A percentile compares a stretch with the other conserved stretches of the same genome.
phyloP scores from a whole-genome alignment of 2,113 vertebrate species.

The Psilopogon haemacephalus region DNA sequence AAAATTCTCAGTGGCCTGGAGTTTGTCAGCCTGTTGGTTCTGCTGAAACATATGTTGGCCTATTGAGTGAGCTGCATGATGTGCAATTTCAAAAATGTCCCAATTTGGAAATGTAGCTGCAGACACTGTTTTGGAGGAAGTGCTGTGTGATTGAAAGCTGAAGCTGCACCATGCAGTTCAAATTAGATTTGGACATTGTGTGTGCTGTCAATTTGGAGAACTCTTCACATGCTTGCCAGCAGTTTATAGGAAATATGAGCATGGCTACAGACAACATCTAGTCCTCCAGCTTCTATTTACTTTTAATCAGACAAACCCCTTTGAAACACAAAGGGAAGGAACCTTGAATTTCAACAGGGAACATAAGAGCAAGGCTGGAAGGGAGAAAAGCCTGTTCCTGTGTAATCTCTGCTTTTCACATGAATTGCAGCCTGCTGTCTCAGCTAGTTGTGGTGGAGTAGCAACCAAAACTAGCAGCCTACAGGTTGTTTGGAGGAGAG shows the following conservation, averaged over 20 bases:
- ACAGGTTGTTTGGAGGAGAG: conserved; percentile 11
- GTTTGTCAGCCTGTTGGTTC: conserved; percentile 60
- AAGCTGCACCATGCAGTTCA: conserved; percentile 45
- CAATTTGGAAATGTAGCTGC: conserved; percentile 52
- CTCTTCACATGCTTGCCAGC: conserved; percentile 30
- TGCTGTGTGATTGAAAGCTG: conserved; percentile 49
- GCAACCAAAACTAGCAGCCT: conserved; percentile 22
- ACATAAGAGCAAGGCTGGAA: not conserved
- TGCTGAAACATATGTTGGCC: conserved; percentile 50
- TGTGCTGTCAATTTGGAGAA: conserved; percentile 33
- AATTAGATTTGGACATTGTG: conserved; percentile 57
- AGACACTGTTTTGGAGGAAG: conserved; percentile 46
- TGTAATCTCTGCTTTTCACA: conserved; percentile 21
- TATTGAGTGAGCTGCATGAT: conserved; percentile 19
- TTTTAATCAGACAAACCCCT: conserved; percentile 19
- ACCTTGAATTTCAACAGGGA: not conserved
- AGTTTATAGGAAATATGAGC: conserved; percentile 37
- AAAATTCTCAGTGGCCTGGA: conserved; percentile 56
- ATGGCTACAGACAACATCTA: conserved; percentile 19
- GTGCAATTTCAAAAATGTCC: conserved; percentile 41
- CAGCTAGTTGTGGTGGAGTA: not conserved
- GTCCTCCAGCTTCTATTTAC: not conserved
- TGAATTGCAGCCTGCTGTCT: conserved; percentile 20
- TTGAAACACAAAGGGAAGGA: conserved; percentile 9
- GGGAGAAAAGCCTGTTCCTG: not conserved